Evolutionary conservation across 2,113 vertebrate species (phyloP).

Genomic region (Abramis brama): DNA sequence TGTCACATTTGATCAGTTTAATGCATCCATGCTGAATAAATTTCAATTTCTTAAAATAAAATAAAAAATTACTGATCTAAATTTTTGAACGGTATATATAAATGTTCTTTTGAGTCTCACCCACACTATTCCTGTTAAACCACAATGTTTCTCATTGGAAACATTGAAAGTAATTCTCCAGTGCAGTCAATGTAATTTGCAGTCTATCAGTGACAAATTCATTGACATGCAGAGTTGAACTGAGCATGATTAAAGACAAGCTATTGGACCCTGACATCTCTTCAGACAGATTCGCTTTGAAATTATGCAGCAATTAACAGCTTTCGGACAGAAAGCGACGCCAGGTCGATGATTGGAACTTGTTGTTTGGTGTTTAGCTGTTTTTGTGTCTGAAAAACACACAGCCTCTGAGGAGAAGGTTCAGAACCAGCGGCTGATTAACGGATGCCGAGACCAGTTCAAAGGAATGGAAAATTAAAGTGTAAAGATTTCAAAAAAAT

Average conservation of each 20-base stretch:
- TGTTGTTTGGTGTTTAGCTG: constrained; percentile 24
- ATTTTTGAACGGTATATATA: neutral
- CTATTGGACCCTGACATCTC: constrained; percentile 27
- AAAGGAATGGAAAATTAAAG: constrained; percentile 36
- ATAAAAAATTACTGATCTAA: too few species aligned
- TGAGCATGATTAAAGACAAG: constrained; percentile 46
- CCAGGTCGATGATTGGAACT: constrained; percentile 14
- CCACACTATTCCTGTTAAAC: too few species aligned
- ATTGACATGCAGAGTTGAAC: constrained; percentile 47
- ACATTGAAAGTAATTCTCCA: constrained; percentile 45
- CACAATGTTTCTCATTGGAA: constrained; percentile 24
- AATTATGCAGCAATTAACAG: constrained; percentile 43
- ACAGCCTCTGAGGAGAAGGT: neutral
- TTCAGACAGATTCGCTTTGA: constrained; percentile 42
- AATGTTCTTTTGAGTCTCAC: too few species aligned
- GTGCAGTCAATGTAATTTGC: constrained; percentile 34
- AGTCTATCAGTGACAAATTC: constrained; percentile 46
- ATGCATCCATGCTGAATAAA: neutral
- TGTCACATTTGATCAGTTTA: neutral
- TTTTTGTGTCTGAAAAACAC: constrained; percentile 32
- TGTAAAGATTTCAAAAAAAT: constrained; percentile 20
- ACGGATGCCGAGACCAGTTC: neutral
- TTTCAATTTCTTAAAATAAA: neutral
- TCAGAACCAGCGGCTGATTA: constrained; percentile 10
- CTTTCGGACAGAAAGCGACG: constrained; percentile 10